These are phyloP conservation scores for Zygothrica quintamaculata DNA, from an alignment of 2,888 invertebrate genomes.

Conservation along the genomic window DNA sequence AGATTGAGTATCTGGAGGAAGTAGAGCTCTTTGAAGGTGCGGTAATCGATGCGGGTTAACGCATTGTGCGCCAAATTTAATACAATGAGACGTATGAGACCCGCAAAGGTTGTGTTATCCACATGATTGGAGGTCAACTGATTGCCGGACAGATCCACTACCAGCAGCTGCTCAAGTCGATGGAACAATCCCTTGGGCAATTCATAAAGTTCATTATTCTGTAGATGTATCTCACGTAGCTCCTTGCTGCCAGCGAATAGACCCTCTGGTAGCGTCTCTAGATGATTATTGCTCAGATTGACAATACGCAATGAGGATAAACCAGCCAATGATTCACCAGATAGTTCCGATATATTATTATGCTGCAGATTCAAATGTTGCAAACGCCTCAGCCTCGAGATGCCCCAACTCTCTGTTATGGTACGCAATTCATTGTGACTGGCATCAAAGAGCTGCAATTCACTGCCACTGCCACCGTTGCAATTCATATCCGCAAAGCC, in stretches of 20 bases:
- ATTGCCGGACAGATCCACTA: conserved; percentile 93
- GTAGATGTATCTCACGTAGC: conserved; percentile 92
- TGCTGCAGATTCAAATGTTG: conserved; percentile 92
- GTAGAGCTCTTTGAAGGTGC: conserved; percentile 94
- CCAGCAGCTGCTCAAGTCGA: conserved; percentile 92
- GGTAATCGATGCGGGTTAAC: conserved; percentile 91
- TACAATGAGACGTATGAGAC: conserved; percentile 92
- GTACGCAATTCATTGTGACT: conserved; percentile 91
- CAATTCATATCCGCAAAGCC: conserved; percentile 87
- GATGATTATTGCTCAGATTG: conserved; percentile 93
- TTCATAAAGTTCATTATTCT: conserved; percentile 93
- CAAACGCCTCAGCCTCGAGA: conserved; percentile 90
- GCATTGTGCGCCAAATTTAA: conserved; percentile 94
- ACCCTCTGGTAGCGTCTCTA: conserved; percentile 92
- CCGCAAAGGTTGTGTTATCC: conserved; percentile 94
- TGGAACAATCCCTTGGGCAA: conserved; percentile 93
- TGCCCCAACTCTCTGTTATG: conserved; percentile 90
- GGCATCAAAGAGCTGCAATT: conserved; percentile 91
- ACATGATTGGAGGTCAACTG: conserved; percentile 93
- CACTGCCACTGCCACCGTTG: conserved; percentile 88
- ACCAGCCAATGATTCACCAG: conserved; percentile 91
- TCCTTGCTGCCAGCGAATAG: conserved; percentile 93
- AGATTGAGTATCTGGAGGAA: conserved; percentile 94
- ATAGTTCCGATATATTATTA: conserved; percentile 93
- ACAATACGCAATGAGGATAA: conserved; percentile 91